Base-by-base conservation (phyloP, 2,113 vertebrate species). In the Poeciliopsis occidentalis region DNA sequence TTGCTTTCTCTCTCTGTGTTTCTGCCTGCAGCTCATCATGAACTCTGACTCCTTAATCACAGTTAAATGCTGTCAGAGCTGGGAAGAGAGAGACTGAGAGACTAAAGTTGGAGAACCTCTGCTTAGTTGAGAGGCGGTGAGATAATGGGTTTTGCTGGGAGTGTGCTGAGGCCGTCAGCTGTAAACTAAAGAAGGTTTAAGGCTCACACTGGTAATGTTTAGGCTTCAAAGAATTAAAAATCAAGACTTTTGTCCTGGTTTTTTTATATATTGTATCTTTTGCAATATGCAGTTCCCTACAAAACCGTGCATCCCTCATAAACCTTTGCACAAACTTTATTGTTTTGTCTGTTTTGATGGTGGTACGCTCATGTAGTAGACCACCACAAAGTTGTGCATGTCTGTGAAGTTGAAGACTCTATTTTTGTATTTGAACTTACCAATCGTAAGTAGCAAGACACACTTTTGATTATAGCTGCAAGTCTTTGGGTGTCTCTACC, bases 141-240 rank as follows among this genome's bases (percentile, higher is more conserved):
- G 87, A 93, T 94, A 94, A 95, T 94, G 89, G 88, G 93, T 90
- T 94, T 94, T 93, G 78, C 87, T 89, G 80, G 79, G 73, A 87
- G 87, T 91, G 87, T 87, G 91, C 91, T 85, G 83, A 93, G 88
- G 83, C 85, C 69, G 88, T 83, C 85, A 80, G 80, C 85, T 90
- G 84, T 80, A 76, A 89, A 84, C 88, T 82, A 88, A 89, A 91
- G 90, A 88, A 71, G 85, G 86, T 92, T 94, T 93, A 89, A 84
- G 79, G 85, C 86, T 88, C 91, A 64, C 82, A 86, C 91, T 86
- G 74, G 83, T 71, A 83, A 91, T 80, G 87, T 83, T 90, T 83
- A 79, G 87, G 85, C 81, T 88, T 62, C 51, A 73, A 82, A 91
- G 86, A 78, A 71, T 39, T 61, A 70, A 72, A 37, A 87, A 86